Percentiles rank a stretch among this genome's conserved stretches.
Conservation (phyloP, 2,797 vertebrate species). For the Paguma larvata region DNA sequence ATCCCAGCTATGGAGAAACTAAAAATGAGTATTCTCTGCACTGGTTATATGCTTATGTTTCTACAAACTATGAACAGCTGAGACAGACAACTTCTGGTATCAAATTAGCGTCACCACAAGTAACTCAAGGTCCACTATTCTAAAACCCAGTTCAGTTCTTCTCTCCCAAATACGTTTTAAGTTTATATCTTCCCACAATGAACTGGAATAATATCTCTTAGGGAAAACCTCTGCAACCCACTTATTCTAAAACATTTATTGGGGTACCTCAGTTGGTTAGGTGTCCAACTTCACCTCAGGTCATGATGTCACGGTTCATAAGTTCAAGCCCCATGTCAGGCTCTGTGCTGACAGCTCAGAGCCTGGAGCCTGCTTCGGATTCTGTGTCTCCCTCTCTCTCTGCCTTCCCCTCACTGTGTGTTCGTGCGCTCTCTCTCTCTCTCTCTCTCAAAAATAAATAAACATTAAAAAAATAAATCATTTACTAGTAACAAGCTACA, state of each 20-base stretch:
- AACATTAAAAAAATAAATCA: background rate
- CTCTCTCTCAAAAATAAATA: too few relatives aligned
- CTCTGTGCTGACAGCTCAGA: too few relatives aligned
- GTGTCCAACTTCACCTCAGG: too few relatives aligned
- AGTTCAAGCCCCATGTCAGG: too few relatives aligned
- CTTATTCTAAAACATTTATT: constrained; percentile 28
- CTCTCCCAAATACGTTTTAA: background rate
- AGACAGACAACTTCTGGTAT: background rate
- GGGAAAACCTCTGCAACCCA: constrained; percentile 22
- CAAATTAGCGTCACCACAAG: constrained; percentile 7
- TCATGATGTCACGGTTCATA: too few relatives aligned
- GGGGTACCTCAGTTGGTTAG: background rate
- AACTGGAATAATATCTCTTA: background rate
- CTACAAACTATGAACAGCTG: background rate
- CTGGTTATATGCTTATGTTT: background rate
- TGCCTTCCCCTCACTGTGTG: too few relatives aligned
- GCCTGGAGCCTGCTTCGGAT: too few relatives aligned
- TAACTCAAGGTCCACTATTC: constrained; percentile 3
- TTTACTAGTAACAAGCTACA: constrained; percentile 24
- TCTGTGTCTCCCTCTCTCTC: too few relatives aligned
- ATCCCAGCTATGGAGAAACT: background rate
- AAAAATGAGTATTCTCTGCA: background rate
- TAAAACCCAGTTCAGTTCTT: constrained; percentile 8
- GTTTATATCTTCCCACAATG: background rate
- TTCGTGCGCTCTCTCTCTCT: too few relatives aligned